These are phyloP conservation scores for Clostera curtula DNA, from an alignment of 2,888 invertebrate species.

Conservation along the genomic window DNA sequence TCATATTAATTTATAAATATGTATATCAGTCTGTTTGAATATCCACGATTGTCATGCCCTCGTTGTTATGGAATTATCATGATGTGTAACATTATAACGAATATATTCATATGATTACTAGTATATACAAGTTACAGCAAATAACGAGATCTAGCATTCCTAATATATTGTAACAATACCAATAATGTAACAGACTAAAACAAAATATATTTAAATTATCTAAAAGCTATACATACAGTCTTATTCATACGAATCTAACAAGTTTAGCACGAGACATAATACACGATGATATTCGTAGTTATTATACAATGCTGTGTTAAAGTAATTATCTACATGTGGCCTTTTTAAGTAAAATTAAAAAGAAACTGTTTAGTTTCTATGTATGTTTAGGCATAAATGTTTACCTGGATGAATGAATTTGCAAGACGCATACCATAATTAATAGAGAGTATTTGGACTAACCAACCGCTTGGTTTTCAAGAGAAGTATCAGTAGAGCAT, in stretches of 20 bases:
- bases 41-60: conserved; percentile 22
- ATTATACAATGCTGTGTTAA: conserved; percentile 24
- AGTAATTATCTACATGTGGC: conserved; percentile 8
- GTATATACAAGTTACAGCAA: conserved; percentile 34
- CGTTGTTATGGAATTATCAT: conserved; percentile 13
- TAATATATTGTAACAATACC: conserved; percentile 45
- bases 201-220: conserved; percentile 28
- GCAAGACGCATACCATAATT: too few species aligned
- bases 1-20: conserved; percentile 32
- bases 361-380: too few species aligned
- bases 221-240: conserved; percentile 53
- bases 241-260: conserved; percentile 51
- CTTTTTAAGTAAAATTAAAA: too few species aligned
- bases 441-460: too few species aligned
- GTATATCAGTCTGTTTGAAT: conserved; percentile 47
- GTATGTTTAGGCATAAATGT: too few species aligned
- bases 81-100: conserved; percentile 19
- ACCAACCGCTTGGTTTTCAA: too few species aligned
- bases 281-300: conserved; percentile 15
- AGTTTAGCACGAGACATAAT: conserved; percentile 27
- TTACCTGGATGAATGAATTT: too few species aligned
- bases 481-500: too few species aligned
- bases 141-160: conserved; percentile 68
- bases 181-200: conserved; percentile 35
- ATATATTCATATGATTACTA: conserved; percentile 18